A percentile compares a stretch with the other conserved stretches of the same genome.
phyloP scores from a whole-genome alignment of 2,797 vertebrate genomes.

The Dicrostonyx torquatus region DNA sequence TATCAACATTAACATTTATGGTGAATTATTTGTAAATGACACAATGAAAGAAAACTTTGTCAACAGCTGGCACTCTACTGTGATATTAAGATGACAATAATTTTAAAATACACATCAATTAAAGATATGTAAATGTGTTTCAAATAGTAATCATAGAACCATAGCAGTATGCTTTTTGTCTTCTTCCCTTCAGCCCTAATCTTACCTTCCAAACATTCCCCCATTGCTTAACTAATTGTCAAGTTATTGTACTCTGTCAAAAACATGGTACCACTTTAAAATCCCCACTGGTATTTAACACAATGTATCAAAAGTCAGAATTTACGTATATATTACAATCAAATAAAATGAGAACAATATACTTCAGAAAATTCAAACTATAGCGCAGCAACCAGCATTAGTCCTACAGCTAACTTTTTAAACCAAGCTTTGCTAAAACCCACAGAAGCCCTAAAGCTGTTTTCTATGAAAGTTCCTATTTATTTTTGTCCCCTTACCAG shows the following conservation, averaged over 20 bases:
- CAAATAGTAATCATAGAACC: not conserved
- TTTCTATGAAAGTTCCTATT: slow-evolving; percentile 11
- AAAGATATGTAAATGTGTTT: not conserved
- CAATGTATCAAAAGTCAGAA: not conserved
- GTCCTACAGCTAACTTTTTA: not conserved
- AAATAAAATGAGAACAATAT: not conserved
- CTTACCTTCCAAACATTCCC: not conserved
- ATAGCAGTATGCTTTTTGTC: not conserved
- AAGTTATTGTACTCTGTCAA: not conserved
- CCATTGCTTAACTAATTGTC: not conserved
- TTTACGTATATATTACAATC: slow-evolving; percentile 10
- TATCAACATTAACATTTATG: slow-evolving; percentile 22
- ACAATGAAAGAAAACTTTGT: not conserved
- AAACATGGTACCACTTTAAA: not conserved
- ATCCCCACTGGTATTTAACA: slow-evolving; percentile 17
- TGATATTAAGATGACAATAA: not conserved
- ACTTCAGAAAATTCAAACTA: not conserved
- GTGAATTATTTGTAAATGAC: not conserved
- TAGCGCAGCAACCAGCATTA: not conserved
- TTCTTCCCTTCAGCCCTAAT: not conserved
- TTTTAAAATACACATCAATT: not conserved
- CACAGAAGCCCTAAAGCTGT: not conserved
- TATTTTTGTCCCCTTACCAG: not conserved
- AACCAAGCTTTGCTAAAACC: not conserved
- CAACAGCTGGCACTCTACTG: not conserved